Percentiles rank a stretch among this genome's conserved stretches.
phyloP scores from a whole-genome alignment of 1,140 invertebrate genomes.

The Zaprionus lachaisei region DNA sequence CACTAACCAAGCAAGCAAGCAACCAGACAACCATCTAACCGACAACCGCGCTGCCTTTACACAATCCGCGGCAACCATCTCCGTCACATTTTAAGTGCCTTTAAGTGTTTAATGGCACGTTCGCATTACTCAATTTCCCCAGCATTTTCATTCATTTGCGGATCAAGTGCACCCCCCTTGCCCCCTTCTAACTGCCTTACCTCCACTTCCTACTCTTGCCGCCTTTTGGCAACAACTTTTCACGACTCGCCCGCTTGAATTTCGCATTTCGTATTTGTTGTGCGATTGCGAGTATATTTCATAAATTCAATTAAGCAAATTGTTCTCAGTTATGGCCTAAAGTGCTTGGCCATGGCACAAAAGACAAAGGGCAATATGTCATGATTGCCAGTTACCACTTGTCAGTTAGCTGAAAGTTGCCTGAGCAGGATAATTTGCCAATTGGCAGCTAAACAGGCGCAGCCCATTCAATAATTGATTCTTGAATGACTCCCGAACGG shows the following conservation, averaged over 20 bases:
- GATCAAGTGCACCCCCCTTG: background rate
- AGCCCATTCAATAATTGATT: slow-evolving; percentile 16
- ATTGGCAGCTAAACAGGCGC: slow-evolving; percentile 18
- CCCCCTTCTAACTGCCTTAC: background rate
- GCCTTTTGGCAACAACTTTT: background rate
- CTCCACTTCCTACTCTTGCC: too few species aligned
- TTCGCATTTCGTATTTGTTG: background rate
- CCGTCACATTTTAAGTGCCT: slow-evolving; percentile 53
- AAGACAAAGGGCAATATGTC: slow-evolving; percentile 43
- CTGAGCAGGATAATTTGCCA: slow-evolving; percentile 33
- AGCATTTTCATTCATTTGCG: slow-evolving; percentile 21
- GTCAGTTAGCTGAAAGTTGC: slow-evolving; percentile 7
- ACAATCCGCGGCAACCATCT: slow-evolving; percentile 1
- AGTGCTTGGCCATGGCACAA: slow-evolving; percentile 22
- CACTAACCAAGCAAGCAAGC: background rate
- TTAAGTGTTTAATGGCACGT: slow-evolving; percentile 80
- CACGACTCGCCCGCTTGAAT: slow-evolving; percentile 15
- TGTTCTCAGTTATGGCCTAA: slow-evolving; percentile 57
- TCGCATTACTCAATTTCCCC: slow-evolving; percentile 72
- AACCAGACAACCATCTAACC: slow-evolving; percentile 4
- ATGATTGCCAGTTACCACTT: slow-evolving; percentile 22
- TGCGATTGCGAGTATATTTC: slow-evolving; percentile 52
- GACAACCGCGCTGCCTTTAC: slow-evolving; percentile 3
- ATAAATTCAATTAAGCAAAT: slow-evolving; percentile 77
- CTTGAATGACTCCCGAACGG: slow-evolving; percentile 1